Conservation (phyloP, 2,113 vertebrate species). For the Dunckerocampus dactyliophorus region DNA sequence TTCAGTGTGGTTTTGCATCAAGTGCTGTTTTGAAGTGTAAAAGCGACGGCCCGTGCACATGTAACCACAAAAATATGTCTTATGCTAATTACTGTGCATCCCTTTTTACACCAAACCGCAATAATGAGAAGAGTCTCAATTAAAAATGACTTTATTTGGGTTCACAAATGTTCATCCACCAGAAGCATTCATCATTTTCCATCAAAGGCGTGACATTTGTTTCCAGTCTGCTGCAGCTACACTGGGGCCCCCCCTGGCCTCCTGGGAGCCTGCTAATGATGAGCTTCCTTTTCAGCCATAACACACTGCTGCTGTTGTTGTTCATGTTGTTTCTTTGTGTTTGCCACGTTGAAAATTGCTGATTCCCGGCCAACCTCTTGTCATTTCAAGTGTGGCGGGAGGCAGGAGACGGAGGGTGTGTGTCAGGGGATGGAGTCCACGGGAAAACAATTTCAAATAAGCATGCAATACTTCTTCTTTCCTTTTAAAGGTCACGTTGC, state of each 20-base stretch:
- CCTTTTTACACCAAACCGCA: neutral
- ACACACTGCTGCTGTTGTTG: constrained; percentile 36
- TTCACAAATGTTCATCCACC: neutral
- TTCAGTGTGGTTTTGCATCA: neutral
- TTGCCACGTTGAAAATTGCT: neutral
- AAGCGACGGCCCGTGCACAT: neutral
- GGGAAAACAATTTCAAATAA: neutral
- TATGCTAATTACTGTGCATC: neutral
- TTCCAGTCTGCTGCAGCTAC: constrained; percentile 42
- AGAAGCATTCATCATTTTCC: constrained; percentile 14
- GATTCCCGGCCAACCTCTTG: constrained; percentile 9
- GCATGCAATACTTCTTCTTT: neutral
- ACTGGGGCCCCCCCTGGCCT: constrained; percentile 22
- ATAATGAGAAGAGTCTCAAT: neutral
- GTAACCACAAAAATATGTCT: neutral
- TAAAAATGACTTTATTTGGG: neutral
- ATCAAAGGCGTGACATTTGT: constrained; percentile 28
- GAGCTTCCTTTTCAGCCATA: constrained; percentile 44
- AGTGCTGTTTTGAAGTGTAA: neutral
- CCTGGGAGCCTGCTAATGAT: constrained; percentile 45
- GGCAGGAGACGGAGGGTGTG: constrained; percentile 12
- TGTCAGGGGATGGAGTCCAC: neutral
- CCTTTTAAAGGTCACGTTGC: constrained; percentile 34
- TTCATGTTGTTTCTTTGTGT: constrained; percentile 10
- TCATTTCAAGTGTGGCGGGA: constrained; percentile 11